Evolutionary conservation across 1,140 invertebrate species (phyloP).

Genomic region (Lordiphosa collinella): DNA sequence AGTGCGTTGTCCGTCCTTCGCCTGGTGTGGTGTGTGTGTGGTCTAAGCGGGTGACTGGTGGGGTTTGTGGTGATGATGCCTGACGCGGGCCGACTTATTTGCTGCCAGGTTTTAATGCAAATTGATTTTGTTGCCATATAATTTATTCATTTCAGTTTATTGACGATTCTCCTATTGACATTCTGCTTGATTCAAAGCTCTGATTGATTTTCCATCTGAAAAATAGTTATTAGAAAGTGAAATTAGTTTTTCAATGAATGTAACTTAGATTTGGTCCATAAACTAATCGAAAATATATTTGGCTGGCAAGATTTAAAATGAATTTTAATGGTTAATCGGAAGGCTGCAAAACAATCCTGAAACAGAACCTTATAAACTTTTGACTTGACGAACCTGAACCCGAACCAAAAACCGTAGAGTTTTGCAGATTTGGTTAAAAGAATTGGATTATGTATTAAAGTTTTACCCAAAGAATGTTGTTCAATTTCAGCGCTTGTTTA

Average conservation of each 20-base stretch:
- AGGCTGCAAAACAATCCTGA: no score
- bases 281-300: no score
- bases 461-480: no score
- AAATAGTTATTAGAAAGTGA: conserved; percentile 11
- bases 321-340: no score
- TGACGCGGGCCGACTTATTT: conserved; percentile 4
- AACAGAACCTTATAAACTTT: no score
- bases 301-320: no score
- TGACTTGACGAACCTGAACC: no score
- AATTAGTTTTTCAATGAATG: not conserved
- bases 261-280: no score
- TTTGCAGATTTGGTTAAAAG: no score
- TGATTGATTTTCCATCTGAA: conserved; percentile 19
- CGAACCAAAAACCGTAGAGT: no score
- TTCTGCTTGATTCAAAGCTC: conserved; percentile 28
- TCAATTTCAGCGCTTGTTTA: no score
- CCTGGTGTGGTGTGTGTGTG: conserved; percentile 9
- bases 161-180: conserved; percentile 39
- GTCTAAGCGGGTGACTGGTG: conserved; percentile 29
- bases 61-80: not conserved
- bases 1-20: conserved; percentile 6
- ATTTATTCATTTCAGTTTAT: conserved; percentile 42
- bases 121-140: conserved; percentile 51
- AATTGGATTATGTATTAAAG: no score
- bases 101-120: conserved; percentile 41